These are phyloP conservation scores for Drosophila saltans DNA, from an alignment of 1,140 invertebrate genomes.

Conservation along the genomic window DNA sequence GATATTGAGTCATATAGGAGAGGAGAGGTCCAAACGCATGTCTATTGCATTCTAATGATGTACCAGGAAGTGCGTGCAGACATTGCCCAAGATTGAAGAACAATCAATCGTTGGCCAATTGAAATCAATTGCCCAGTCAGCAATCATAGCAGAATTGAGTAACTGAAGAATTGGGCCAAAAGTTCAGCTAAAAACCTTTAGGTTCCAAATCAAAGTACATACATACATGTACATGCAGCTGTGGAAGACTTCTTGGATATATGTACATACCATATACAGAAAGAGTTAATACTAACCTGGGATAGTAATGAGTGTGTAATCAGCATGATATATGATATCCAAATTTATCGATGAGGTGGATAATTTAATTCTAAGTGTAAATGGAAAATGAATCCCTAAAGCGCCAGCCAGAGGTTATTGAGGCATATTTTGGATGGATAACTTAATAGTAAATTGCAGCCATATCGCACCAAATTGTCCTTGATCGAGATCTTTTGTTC, in stretches of 20 bases:
- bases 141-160: conserved; percentile 19
- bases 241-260: background rate
- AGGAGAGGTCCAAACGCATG: background rate
- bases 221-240: too few relatives aligned
- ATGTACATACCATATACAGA: background rate
- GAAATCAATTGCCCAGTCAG: conserved; percentile 59
- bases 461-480: background rate
- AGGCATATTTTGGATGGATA: background rate
- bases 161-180: conserved; percentile 60
- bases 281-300: conserved; percentile 1
- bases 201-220: background rate
- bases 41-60: conserved; percentile 74
- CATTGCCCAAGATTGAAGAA: background rate
- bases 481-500: too few relatives aligned
- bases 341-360: background rate
- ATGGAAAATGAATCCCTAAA: background rate
- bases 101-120: conserved; percentile 61
- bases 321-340: too few relatives aligned
- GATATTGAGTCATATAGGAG: conserved; percentile 33
- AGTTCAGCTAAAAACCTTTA: conserved; percentile 47
- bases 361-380: background rate
- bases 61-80: conserved; percentile 77
- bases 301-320: background rate
- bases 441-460: too few relatives aligned
- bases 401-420: background rate